Evolutionary conservation across 2,113 vertebrate genomes (phyloP).

Genomic region (Pristiophorus japonicus): DNA sequence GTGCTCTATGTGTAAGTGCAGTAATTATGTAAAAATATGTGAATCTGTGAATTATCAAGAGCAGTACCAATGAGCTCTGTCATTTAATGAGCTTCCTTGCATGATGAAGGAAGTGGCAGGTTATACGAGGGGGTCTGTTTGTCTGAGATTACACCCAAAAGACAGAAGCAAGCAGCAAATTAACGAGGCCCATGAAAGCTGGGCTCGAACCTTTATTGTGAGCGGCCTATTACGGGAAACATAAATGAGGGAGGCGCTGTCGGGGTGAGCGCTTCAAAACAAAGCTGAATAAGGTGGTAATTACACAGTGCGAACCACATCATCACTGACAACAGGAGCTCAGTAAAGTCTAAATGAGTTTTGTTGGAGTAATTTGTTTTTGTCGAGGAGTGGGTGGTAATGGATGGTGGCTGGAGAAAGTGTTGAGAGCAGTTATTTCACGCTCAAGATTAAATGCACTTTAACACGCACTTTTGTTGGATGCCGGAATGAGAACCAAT

Average conservation of each 20-base stretch:
- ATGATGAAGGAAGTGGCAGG: conserved; percentile 3
- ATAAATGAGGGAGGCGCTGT: not conserved
- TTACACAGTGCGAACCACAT: not conserved
- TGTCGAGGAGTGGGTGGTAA: not conserved
- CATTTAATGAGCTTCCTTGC: conserved; percentile 29
- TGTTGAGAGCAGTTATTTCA: too few species aligned
- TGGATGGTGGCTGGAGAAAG: too few species aligned
- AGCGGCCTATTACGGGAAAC: not conserved
- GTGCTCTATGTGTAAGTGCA: not conserved
- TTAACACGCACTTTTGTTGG: not conserved
- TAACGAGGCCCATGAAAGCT: not conserved
- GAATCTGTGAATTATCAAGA: conserved; percentile 15
- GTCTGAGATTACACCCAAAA: conserved; percentile 29
- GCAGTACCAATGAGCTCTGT: not conserved
- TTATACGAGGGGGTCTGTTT: conserved; percentile 6
- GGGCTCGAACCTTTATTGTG: conserved; percentile 8
- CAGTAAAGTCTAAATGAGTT: conserved; percentile 4
- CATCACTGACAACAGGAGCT: not conserved
- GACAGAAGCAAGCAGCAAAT: conserved; percentile 21
- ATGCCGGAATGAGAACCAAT: not conserved
- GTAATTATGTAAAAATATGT: conserved; percentile 26
- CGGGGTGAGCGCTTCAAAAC: not conserved
- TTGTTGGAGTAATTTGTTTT: conserved; percentile 9
- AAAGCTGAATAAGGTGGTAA: conserved; percentile 12
- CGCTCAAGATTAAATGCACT: not conserved